Conservation (phyloP, 1,140 invertebrate species). For the Drosophila malerkotliana region DNA sequence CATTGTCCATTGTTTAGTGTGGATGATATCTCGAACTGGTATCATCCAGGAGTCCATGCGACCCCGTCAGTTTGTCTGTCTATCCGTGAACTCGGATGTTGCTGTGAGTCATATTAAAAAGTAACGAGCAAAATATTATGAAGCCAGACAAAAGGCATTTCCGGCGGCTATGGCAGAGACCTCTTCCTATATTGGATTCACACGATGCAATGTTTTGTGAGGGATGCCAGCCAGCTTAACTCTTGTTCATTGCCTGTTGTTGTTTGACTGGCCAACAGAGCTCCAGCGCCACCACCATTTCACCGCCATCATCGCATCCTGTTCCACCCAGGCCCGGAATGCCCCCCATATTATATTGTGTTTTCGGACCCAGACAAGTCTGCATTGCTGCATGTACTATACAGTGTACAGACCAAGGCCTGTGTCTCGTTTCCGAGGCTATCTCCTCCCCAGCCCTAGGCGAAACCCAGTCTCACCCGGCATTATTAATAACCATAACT, state of each 20-base stretch:
- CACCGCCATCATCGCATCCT: neutral
- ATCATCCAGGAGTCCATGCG: slow-evolving; percentile 6
- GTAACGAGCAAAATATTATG: slow-evolving; percentile 81
- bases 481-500: slow-evolving; percentile 82
- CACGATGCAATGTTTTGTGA: slow-evolving; percentile 64
- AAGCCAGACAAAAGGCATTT: slow-evolving; percentile 80
- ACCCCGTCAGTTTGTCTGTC: slow-evolving; percentile 11
- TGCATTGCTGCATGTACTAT: slow-evolving; percentile 75
- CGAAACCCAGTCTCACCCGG: slow-evolving; percentile 15
- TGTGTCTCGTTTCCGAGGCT: slow-evolving; percentile 37
- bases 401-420: slow-evolving; percentile 50
- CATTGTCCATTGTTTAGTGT: slow-evolving; percentile 70
- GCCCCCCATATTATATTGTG: slow-evolving; percentile 72
- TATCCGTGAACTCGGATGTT: slow-evolving; percentile 66
- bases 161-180: slow-evolving; percentile 44
- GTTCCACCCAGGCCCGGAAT: slow-evolving; percentile 20
- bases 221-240: slow-evolving; percentile 44
- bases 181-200: slow-evolving; percentile 71
- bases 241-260: slow-evolving; percentile 61
- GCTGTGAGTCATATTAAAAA: slow-evolving; percentile 80
- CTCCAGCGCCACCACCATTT: neutral
- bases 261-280: slow-evolving; percentile 36
- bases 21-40: slow-evolving; percentile 54
- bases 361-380: slow-evolving; percentile 72
- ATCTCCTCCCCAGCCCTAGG: slow-evolving; percentile 27